These are phyloP conservation scores for Augiades crinisus DNA, from an alignment of 2,888 invertebrate species.

Conservation along the genomic window DNA sequence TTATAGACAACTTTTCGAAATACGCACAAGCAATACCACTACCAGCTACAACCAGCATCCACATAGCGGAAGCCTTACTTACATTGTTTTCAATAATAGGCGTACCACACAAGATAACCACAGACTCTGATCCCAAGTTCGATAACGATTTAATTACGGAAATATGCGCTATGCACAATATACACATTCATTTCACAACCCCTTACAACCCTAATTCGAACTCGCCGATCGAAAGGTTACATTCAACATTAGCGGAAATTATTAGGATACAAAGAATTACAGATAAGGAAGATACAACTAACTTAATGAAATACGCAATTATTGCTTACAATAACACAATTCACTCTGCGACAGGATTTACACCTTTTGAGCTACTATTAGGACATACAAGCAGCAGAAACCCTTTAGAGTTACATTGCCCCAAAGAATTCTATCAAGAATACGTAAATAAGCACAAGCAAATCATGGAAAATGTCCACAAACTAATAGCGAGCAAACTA, in stretches of 20 bases:
- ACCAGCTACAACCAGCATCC: conserved; percentile 30
- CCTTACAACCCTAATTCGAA: conserved; percentile 29
- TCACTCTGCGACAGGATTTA: conserved; percentile 38
- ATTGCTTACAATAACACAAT: conserved; percentile 39
- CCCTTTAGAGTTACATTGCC: conserved; percentile 40
- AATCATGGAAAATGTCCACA: too few relatives aligned
- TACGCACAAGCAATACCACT: conserved; percentile 37
- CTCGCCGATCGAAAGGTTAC: conserved; percentile 30
- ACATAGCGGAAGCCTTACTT: conserved; percentile 34
- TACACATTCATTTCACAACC: conserved; percentile 31
- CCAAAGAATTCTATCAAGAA: conserved; percentile 81
- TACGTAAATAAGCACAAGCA: conserved; percentile 87
- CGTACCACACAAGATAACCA: conserved; percentile 35
- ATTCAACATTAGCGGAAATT: conserved; percentile 30
- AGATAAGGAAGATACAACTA: conserved; percentile 35
- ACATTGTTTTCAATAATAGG: conserved; percentile 32
- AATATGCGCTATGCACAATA: conserved; percentile 24
- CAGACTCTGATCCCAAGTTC: conserved; percentile 37
- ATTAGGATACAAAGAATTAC: conserved; percentile 32
- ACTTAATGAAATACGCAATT: conserved; percentile 37
- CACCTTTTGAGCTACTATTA: conserved; percentile 39
- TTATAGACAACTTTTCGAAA: conserved; percentile 39
- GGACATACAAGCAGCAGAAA: conserved; percentile 39
- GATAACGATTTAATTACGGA: conserved; percentile 38
- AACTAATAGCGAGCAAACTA: too few relatives aligned